phyloP scores from a whole-genome alignment of 2,888 invertebrate species.

The Dryobotodes eremita region DNA sequence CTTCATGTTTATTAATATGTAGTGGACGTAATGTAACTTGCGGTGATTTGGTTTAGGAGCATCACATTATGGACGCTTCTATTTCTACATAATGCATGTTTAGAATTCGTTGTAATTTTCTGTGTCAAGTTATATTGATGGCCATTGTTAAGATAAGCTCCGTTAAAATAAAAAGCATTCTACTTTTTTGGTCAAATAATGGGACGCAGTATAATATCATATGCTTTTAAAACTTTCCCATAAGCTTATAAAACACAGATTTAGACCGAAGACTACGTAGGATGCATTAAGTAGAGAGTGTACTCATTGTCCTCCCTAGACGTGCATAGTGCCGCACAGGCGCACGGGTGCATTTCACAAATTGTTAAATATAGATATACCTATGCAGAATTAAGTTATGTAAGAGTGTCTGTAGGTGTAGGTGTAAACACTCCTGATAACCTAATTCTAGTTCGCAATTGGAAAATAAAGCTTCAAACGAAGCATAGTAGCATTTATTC shows the following conservation, averaged over 20 bases:
- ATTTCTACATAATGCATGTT: conserved; percentile 29
- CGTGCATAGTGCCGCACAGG: neutral
- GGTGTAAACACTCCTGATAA: neutral
- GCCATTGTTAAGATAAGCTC: neutral
- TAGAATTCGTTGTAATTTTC: conserved; percentile 12
- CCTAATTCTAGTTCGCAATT: neutral
- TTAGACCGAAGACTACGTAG: neutral
- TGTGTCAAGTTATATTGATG: conserved; percentile 6
- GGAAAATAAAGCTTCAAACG: neutral
- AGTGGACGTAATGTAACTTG: conserved; percentile 50
- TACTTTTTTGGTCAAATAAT: neutral
- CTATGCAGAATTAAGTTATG: neutral
- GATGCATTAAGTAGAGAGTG: conserved; percentile 11
- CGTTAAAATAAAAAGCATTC: neutral
- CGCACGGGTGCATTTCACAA: conserved; percentile 15
- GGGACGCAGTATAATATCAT: neutral
- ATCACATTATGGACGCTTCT: conserved; percentile 29
- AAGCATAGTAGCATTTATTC: neutral
- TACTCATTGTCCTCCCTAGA: conserved; percentile 2
- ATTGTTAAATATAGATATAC: conserved; percentile 11
- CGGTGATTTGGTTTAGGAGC: conserved; percentile 44
- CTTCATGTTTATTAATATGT: conserved; percentile 63
- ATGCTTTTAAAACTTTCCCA: conserved; percentile 4
- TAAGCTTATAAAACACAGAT: conserved; percentile 3
- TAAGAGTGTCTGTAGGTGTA: conserved; percentile 3